A percentile compares a stretch with the other conserved stretches of the same genome.
Evolutionary conservation across 2,888 invertebrate species (phyloP).

Genomic region (Ferdinandea cuprea): DNA sequence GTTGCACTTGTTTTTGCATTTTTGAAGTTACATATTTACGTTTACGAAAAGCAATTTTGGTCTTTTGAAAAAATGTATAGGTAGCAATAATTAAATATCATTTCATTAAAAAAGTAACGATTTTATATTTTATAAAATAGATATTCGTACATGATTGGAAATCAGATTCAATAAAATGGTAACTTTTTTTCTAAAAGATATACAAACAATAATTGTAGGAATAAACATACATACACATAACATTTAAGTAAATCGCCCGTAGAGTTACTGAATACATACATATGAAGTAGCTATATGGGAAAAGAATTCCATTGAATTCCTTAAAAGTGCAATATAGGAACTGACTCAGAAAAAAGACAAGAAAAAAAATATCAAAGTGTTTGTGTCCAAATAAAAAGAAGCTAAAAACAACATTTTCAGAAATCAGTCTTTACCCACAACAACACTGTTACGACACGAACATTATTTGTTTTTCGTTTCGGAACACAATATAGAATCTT

Average conservation of each 20-base stretch:
- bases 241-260: conserved; percentile 55
- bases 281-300: conserved; percentile 10
- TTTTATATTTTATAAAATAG: conserved; percentile 48
- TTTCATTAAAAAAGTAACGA: too few species aligned
- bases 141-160: conserved; percentile 18
- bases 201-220: conserved; percentile 9
- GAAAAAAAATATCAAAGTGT: neutral
- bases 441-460: conserved; percentile 1
- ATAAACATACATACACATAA: conserved; percentile 12
- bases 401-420: conserved; percentile 4
- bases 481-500: conserved; percentile 3
- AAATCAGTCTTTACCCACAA: conserved; percentile 48
- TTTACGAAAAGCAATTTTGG: too few species aligned
- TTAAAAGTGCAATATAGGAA: conserved; percentile 17
- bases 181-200: neutral
- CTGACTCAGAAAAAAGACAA: neutral
- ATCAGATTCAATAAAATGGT: conserved; percentile 16
- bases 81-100: too few species aligned
- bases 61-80: too few species aligned
- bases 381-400: neutral
- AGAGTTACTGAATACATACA: neutral
- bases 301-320: neutral
- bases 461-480: neutral
- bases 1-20: too few species aligned
- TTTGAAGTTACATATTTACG: too few species aligned